Evolutionary conservation across 2,113 vertebrate genomes (phyloP).

Genomic region (Ploceus nigricollis): DNA sequence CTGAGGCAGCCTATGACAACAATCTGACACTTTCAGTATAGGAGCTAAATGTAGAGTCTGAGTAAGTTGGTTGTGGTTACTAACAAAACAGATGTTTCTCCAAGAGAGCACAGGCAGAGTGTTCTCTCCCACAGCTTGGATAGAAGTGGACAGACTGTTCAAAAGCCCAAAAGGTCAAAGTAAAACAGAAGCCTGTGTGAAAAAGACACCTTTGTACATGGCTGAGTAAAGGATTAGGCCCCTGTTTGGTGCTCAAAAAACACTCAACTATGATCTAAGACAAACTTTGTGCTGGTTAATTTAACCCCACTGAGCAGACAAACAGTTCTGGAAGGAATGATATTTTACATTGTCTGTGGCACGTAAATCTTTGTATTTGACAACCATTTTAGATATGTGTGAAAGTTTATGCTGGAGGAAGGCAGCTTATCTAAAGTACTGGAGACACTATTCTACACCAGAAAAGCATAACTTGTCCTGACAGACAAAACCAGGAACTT

Average conservation of each 20-base stretch:
- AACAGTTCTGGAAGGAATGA: not conserved
- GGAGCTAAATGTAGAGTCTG: constrained; percentile 55
- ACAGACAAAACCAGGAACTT: not conserved
- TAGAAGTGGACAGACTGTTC: not conserved
- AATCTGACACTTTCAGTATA: constrained; percentile 14
- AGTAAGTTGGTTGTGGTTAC: constrained; percentile 52
- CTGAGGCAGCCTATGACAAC: constrained; percentile 2
- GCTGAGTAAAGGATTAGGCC: not conserved
- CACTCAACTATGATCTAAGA: rapidly evolving
- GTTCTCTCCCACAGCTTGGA: not conserved
- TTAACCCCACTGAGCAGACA: not conserved
- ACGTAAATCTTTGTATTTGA: not conserved
- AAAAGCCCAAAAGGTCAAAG: not conserved
- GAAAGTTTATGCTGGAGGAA: not conserved
- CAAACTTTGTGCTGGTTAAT: not conserved
- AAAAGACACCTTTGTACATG: not conserved
- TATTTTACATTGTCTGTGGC: not conserved
- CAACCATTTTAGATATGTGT: not conserved
- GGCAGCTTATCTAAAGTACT: not conserved
- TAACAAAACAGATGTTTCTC: constrained; percentile 39
- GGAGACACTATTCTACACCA: not conserved
- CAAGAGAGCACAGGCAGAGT: not conserved
- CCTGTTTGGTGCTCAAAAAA: not conserved
- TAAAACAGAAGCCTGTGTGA: not conserved
- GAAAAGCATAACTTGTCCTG: not conserved